Conservation (phyloP, 2,113 vertebrate genomes). For the Takifugu bimaculatus region DNA sequence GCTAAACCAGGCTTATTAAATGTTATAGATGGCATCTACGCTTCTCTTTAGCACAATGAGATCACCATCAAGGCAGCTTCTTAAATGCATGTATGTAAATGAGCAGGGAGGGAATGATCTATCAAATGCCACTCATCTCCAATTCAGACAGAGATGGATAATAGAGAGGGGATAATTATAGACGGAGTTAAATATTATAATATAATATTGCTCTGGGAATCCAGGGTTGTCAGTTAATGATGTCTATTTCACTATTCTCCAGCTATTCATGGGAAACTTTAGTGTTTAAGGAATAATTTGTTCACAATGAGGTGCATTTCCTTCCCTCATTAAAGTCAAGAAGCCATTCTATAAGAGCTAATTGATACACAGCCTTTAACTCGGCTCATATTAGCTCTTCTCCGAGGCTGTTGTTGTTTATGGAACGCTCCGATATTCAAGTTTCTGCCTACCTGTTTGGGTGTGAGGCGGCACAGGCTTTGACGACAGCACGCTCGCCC, state of each 20-base stretch:
- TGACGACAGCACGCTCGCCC: conserved; percentile 47
- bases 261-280: conserved; percentile 52
- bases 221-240: conserved; percentile 61
- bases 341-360: conserved; percentile 52
- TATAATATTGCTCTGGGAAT: conserved; percentile 56
- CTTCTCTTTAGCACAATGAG: conserved; percentile 34
- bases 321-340: conserved; percentile 49
- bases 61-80: conserved; percentile 47
- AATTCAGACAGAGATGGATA: conserved; percentile 61
- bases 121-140: conserved; percentile 66
- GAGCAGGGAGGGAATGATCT: conserved; percentile 60
- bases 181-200: conserved; percentile 49
- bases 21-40: conserved; percentile 22
- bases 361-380: conserved; percentile 59
- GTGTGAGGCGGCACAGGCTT: conserved; percentile 27
- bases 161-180: conserved; percentile 57
- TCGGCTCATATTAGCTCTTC: conserved; percentile 22
- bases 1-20: conserved; percentile 3
- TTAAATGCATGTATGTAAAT: conserved; percentile 62
- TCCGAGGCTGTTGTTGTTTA: conserved; percentile 55
- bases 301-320: conserved; percentile 19
- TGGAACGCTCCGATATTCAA: conserved; percentile 30
- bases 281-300: conserved; percentile 38
- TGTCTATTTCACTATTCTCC: conserved; percentile 49
- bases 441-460: conserved; percentile 51